Evolutionary conservation across 2,888 invertebrate genomes (phyloP), one percentile per base, ranked within the genome.

Genomic region (Chrysotoxum bicinctum): DNA sequence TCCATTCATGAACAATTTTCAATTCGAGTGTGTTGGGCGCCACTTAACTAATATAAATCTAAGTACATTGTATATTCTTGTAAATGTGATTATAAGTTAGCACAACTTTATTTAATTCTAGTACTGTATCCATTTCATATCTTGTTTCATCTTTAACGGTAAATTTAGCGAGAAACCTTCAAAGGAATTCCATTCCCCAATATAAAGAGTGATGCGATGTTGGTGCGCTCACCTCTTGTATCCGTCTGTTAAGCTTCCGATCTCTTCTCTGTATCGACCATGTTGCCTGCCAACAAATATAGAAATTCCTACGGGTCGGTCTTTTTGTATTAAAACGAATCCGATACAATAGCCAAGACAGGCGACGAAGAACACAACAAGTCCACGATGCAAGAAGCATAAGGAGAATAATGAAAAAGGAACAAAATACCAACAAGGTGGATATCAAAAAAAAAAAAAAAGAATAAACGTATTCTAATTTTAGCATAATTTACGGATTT

Each of bases 401-500:
- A 21, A 43, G 26, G 21, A 30, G 23, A 56, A 56, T 30, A 50
- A 54, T 10, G 12, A 37, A 79, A 50, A 66, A 62, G 43, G 43
- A 56, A 52, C n/a, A 72, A 80, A 75, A 60, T 54, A 50, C 32
- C 66, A 48, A 78, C 68, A 48, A 62, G 43, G 43, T 75, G 70
- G 64, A 72, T 72, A 75, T 72, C 62, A n/a, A n/a, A n/a, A n/a
- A 60, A 43, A 56, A 64, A 58, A 60, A 54, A 58, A 60, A 48
- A 66, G 68, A 66, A 80, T 69, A 86, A 87, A 82, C 78, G 69
- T 74, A 82, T 78, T 86, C 86, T 86, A 86, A 82, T 78, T 86
- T 86, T 82, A 86, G 82, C 86, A 86, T 86, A 82, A 86, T 86
- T 82, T 86, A 78, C 82, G 77, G 77, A 86, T 82, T 77, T 82